Evolutionary conservation across 2,797 vertebrate species (phyloP).

Genomic region (Micrastur ruficollis): DNA sequence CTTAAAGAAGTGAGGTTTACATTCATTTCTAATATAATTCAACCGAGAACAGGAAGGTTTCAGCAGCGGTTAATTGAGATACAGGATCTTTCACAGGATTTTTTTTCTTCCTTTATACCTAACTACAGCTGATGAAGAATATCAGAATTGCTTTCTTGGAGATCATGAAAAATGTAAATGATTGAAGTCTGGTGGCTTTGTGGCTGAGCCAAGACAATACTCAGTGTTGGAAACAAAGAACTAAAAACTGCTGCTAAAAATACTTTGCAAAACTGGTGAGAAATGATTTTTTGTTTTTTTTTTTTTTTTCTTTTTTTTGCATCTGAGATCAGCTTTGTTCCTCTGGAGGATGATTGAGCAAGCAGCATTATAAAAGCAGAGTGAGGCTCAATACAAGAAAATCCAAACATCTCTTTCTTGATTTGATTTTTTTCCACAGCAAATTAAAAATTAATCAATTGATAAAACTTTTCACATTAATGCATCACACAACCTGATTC

Average conservation of each 20-base stretch:
- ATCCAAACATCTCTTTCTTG: background rate
- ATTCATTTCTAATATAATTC: background rate
- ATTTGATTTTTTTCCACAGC: background rate
- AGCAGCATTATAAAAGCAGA: background rate
- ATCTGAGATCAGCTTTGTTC: background rate
- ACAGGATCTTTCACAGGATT: background rate
- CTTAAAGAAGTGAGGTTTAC: background rate
- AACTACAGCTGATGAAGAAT: background rate
- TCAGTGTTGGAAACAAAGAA: background rate
- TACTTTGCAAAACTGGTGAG: background rate
- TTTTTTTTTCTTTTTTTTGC: background rate
- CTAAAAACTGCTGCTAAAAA: background rate
- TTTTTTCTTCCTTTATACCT: background rate
- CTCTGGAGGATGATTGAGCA: background rate
- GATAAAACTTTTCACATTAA: background rate
- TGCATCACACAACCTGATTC: background rate
- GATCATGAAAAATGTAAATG: background rate
- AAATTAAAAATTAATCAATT: background rate
- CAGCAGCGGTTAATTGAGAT: background rate
- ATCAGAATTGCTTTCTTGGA: background rate
- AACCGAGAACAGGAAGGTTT: background rate
- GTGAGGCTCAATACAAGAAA: background rate
- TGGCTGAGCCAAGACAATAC: background rate
- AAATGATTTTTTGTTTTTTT: background rate
- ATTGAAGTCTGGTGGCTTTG: conserved; percentile 6